phyloP scores from a whole-genome alignment of 2,888 invertebrate genomes.

The Chorisops tibialis region DNA sequence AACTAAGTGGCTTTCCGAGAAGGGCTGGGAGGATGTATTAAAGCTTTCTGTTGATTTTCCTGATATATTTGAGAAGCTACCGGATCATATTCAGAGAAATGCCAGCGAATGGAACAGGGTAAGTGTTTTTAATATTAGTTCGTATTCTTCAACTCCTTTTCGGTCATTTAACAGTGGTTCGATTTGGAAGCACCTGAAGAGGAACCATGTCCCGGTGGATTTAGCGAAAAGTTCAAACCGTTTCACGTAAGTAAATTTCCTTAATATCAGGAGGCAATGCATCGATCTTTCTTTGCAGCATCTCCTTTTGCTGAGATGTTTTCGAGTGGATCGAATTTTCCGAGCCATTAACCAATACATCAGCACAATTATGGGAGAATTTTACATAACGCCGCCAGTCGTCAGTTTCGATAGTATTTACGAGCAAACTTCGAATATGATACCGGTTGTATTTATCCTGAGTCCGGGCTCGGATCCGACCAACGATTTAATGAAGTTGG shows the following conservation, averaged over 20 bases:
- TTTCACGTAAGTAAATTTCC: slow-evolving; percentile 53
- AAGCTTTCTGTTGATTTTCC: slow-evolving; percentile 69
- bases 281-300: neutral
- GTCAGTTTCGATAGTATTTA: slow-evolving; percentile 76
- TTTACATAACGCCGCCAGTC: slow-evolving; percentile 85
- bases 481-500: slow-evolving; percentile 76
- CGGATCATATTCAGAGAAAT: slow-evolving; percentile 59
- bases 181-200: slow-evolving; percentile 81
- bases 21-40: slow-evolving; percentile 81
- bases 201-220: slow-evolving; percentile 65
- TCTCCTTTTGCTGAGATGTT: slow-evolving; percentile 68
- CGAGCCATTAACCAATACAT: slow-evolving; percentile 82
- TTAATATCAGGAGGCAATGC: neutral
- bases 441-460: slow-evolving; percentile 88
- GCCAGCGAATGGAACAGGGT: slow-evolving; percentile 66
- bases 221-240: slow-evolving; percentile 61
- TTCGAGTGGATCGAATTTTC: slow-evolving; percentile 85
- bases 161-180: slow-evolving; percentile 73
- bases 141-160: no score
- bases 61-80: slow-evolving; percentile 62
- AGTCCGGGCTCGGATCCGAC: slow-evolving; percentile 95
- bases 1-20: slow-evolving; percentile 65
- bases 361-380: slow-evolving; percentile 77
- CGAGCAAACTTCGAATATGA: slow-evolving; percentile 77
- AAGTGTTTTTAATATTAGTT: no score